Base-by-base conservation (phyloP, 2,797 vertebrate genomes). In the Cryptoprocta ferox region DNA sequence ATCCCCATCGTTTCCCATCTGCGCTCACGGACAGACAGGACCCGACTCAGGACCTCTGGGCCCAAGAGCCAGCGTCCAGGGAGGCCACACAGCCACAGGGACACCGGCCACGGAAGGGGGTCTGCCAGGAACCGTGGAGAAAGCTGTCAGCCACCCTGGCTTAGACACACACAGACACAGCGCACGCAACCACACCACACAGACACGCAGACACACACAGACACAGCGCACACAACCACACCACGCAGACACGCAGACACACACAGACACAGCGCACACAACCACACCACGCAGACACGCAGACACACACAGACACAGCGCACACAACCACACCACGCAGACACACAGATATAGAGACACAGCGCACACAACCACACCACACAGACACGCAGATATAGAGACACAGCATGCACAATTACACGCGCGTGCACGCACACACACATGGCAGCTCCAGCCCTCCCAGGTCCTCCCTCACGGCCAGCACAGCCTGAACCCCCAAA, bases 21-120 rank as follows among this genome's bases (percentile, higher is more conserved):
- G 2, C 53, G 7, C 61, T 59, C 68, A 1, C 1, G 4, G 26
- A 42, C n/a, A 2, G 56, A n/a, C 16, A 42, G 48, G 56, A 37
- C 75, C 12, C 0, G 19, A 48, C 2, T 30, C 39, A 6, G 32
- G 30, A 30, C 39, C 80, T 78, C 24, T 1, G 1, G 61, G 45
- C 39, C 50, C 5, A 1, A 19, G 32, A 42, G 32, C 2, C 16
- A n/a, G 28, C 7, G 1, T 21, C 78, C 37, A 4, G 80, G 32
- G 35, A 42, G 1, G 16, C 21, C 0, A 0, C 15, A 18, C 6
- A 39, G 13, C 37, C 30, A 1, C 42, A 21, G 0, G 0, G 71
- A 11, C 61, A 1, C 73, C 1, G 6, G 48, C 7, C 39, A 12
- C 6, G 0, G 2, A 3, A 13, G 50, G 35, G 4, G 32, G 53